Evolutionary conservation across 2,888 invertebrate genomes (phyloP).

Genomic region (Tinea pellionella): DNA sequence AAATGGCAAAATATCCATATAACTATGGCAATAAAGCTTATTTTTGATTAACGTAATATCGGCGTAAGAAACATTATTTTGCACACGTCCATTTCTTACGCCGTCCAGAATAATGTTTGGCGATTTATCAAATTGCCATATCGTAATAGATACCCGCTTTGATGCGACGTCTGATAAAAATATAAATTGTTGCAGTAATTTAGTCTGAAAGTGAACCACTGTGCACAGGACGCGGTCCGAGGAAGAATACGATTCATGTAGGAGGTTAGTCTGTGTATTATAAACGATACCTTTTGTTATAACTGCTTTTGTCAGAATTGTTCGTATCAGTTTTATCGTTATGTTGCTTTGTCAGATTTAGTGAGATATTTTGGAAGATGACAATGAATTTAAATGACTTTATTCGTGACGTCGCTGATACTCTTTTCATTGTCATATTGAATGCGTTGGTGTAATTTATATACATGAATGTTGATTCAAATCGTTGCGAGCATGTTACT

Average conservation of each 20-base stretch:
- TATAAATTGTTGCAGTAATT: constrained; percentile 33
- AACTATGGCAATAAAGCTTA: constrained; percentile 37
- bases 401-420: constrained; percentile 44
- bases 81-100: constrained; percentile 62
- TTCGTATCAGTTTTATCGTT: constrained; percentile 58
- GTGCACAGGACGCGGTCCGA: constrained; percentile 10
- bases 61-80: constrained; percentile 42
- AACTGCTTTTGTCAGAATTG: constrained; percentile 42
- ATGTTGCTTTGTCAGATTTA: constrained; percentile 29
- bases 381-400: constrained; percentile 65
- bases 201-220: constrained; percentile 12
- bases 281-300: constrained; percentile 53
- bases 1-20: constrained; percentile 39
- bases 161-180: constrained; percentile 52
- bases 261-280: constrained; percentile 30
- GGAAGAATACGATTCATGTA: background rate
- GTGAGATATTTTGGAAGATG: constrained; percentile 38
- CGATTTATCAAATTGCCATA: constrained; percentile 68
- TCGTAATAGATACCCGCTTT: constrained; percentile 64
- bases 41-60: constrained; percentile 23
- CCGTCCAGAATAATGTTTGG: constrained; percentile 64
- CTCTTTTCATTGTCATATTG: constrained; percentile 28
- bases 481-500: background rate
- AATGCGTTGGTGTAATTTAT: constrained; percentile 48
- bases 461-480: background rate